Percentiles rank a stretch among this genome's conserved stretches.
Conservation (phyloP, 2,888 invertebrate species). For the Drosophila fulvimacula region DNA sequence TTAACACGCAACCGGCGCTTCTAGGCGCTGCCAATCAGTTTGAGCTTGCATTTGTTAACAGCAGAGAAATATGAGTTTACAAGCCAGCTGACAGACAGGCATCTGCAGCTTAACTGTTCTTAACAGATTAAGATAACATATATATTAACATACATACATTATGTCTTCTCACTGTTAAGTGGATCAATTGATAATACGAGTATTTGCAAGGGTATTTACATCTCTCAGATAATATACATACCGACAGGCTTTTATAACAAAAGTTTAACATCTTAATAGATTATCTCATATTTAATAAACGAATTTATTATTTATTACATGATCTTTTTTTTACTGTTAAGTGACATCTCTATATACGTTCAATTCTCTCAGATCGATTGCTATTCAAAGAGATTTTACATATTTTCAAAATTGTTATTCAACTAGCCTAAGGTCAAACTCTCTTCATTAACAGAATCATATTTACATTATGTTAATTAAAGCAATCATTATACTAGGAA, state of each 20-base stretch:
- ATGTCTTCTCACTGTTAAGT: too few species aligned
- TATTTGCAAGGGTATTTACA: neutral
- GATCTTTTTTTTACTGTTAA: too few species aligned
- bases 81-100: neutral
- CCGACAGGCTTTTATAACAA: neutral
- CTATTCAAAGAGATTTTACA: neutral
- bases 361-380: neutral
- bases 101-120: neutral
- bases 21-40: neutral
- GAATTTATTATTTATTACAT: too few species aligned
- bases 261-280: neutral
- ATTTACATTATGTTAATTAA: neutral
- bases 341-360: too few species aligned
- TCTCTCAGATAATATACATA: too few species aligned
- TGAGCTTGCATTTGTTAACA: constrained; percentile 1
- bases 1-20: constrained; percentile 6
- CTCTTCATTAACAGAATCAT: neutral
- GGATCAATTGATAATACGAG: neutral
- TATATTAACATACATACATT: neutral
- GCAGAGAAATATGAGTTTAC: neutral
- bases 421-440: neutral
- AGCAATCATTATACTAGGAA: too few species aligned
- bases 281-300: too few species aligned
- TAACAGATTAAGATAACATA: neutral
- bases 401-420: neutral